A percentile compares a stretch with the other conserved stretches of the same genome.
These are phyloP conservation scores for Habropoda laboriosa DNA, from an alignment of 1,140 invertebrate species.

Conservation along the genomic window DNA sequence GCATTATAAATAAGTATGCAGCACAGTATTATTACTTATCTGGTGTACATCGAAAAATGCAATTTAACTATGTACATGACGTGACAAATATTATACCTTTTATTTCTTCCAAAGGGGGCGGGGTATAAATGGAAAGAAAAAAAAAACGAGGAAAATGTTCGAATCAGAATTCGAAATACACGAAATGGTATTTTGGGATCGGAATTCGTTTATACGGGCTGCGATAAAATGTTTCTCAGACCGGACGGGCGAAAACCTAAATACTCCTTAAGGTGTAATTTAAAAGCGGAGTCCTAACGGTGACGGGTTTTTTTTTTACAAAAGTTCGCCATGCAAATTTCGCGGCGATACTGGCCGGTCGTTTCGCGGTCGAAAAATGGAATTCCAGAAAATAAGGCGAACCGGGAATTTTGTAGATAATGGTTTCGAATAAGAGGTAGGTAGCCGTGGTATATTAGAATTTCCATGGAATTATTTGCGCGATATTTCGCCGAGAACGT, in stretches of 20 bases:
- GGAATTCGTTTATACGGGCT: slow-evolving; percentile 3
- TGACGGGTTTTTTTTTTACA: no score
- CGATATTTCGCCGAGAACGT: slow-evolving; percentile 3
- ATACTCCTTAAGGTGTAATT: slow-evolving; percentile 5
- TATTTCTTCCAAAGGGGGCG: no score
- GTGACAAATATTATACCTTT: neutral
- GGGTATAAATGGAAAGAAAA: neutral
- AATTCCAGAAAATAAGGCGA: neutral
- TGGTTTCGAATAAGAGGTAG: neutral
- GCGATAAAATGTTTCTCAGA: neutral
- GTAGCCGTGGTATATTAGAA: neutral
- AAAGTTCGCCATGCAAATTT: slow-evolving; percentile 1
- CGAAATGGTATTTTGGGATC: neutral
- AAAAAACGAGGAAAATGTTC: neutral
- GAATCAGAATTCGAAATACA: neutral
- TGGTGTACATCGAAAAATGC: neutral
- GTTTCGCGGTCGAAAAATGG: neutral
- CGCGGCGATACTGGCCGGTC: no score
- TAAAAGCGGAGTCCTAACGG: neutral
- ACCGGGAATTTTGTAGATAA: neutral
- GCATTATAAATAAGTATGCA: neutral
- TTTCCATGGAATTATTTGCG: slow-evolving; percentile 15
- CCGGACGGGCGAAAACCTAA: neutral
- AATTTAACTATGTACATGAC: neutral
- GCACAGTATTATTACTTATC: neutral